phyloP scores from a whole-genome alignment of 2,888 invertebrate genomes.

The Allolobophora icterica region DNA sequence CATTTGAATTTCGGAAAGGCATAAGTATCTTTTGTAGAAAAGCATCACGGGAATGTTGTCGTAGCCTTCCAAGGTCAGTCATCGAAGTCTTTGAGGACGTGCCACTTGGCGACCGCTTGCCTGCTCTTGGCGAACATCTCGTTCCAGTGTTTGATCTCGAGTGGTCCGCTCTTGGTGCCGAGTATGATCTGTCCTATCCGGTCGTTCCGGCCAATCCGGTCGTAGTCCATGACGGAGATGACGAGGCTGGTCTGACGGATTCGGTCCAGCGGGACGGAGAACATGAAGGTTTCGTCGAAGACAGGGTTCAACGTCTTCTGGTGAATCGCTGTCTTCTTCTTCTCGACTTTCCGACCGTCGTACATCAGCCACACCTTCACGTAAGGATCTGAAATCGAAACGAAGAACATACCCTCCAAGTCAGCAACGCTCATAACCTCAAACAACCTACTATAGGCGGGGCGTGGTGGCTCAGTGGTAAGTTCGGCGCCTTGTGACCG shows the following conservation, averaged over 20 bases:
- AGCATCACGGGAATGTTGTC: too few relatives aligned
- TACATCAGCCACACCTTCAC: constrained; percentile 96
- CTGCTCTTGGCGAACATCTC: constrained; percentile 97
- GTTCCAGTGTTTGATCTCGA: constrained; percentile 96
- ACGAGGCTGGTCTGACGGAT: constrained; percentile 67
- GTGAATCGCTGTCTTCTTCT: constrained; percentile 84
- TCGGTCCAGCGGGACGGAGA: constrained; percentile 96
- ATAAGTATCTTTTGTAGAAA: too few relatives aligned
- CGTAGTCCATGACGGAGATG: constrained; percentile 37
- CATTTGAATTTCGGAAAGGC: too few relatives aligned
- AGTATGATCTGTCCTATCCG: constrained; percentile 75
- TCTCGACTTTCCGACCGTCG: constrained; percentile 91
- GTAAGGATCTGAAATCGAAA: constrained; percentile 82
- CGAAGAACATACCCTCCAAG: neutral
- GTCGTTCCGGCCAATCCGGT: constrained; percentile 32
- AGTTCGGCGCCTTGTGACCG: too few relatives aligned
- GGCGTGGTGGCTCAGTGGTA: too few relatives aligned
- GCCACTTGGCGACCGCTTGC: constrained; percentile 95
- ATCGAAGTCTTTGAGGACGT: constrained; percentile 78
- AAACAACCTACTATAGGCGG: neutral
- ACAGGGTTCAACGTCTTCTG: constrained; percentile 84
- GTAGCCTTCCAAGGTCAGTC: neutral
- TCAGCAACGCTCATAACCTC: neutral
- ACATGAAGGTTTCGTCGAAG: constrained; percentile 93
- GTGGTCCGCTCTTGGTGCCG: constrained; percentile 79